A percentile compares a stretch with the other conserved stretches of the same genome.
These are phyloP conservation scores for Cydia strobilella DNA, from an alignment of 1,140 invertebrate genomes.

Conservation along the genomic window DNA sequence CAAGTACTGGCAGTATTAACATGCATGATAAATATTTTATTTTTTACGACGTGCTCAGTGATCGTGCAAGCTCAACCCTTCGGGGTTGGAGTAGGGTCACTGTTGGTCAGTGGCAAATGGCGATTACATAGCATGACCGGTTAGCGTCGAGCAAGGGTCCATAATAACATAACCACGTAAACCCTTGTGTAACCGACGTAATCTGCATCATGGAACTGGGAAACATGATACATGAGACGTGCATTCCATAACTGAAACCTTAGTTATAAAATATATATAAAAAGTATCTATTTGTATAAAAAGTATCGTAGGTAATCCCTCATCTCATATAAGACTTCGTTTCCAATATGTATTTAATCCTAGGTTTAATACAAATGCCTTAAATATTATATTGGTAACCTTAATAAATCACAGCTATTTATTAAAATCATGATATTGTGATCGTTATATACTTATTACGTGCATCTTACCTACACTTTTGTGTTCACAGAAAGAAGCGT, in stretches of 20 bases:
- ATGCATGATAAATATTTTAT: conserved; percentile 30
- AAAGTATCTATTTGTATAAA: not conserved
- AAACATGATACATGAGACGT: not conserved
- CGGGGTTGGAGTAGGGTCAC: conserved; percentile 30
- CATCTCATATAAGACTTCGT: no score
- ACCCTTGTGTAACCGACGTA: conserved; percentile 1
- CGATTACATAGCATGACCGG: conserved; percentile 35
- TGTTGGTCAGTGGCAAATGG: conserved; percentile 41
- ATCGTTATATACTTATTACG: no score
- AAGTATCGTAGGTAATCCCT: not conserved
- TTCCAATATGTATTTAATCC: no score
- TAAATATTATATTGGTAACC: not conserved
- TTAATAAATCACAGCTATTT: not conserved
- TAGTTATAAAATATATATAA: not conserved
- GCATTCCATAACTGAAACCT: not conserved
- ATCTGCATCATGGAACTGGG: not conserved
- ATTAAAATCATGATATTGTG: no score
- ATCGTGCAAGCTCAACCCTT: conserved; percentile 34
- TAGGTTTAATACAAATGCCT: no score
- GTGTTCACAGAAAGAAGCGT: no score
- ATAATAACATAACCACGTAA: conserved; percentile 28
- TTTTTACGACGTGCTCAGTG: conserved; percentile 36
- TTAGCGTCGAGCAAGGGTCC: conserved; percentile 22
- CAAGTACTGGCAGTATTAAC: conserved; percentile 15
- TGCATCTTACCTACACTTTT: no score